Conservation (phyloP, 2,797 vertebrate species). For the Typhlichthys eigenmanni region DNA sequence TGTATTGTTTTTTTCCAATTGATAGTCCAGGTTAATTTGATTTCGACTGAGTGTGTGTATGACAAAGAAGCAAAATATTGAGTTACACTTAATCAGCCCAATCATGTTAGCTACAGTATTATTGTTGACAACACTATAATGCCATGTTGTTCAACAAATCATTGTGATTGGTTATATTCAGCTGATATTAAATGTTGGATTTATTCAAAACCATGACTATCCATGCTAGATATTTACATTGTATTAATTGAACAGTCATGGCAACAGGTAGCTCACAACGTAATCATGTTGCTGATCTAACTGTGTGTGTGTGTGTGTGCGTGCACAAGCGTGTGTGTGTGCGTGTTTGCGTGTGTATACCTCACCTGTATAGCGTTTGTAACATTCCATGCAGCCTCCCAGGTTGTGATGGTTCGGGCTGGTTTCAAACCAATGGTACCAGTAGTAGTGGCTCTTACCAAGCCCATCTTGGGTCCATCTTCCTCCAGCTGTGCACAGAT, state of each 20-base stretch:
- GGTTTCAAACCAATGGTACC: conserved; percentile 11
- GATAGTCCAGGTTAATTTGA: conserved; percentile 50
- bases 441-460: neutral
- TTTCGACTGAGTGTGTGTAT: conserved; percentile 15
- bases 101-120: no score
- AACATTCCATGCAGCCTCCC: conserved; percentile 80
- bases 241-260: no score
- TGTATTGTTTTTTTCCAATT: neutral
- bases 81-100: no score
- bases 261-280: no score
- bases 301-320: neutral
- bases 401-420: conserved; percentile 66
- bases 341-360: neutral
- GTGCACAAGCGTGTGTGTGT: neutral
- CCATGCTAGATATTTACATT: no score
- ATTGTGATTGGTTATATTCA: no score
- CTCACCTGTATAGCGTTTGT: conserved; percentile 75
- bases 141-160: no score
- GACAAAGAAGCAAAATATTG: no score
- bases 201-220: no score
- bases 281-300: no score
- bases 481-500: conserved; percentile 8
- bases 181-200: no score
- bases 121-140: no score
- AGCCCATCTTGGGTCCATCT: conserved; percentile 12